Evolutionary conservation across 2,888 invertebrate species (phyloP), one percentile per base, ranked within the genome.

Genomic region (Caenorhabditis afra): DNA sequence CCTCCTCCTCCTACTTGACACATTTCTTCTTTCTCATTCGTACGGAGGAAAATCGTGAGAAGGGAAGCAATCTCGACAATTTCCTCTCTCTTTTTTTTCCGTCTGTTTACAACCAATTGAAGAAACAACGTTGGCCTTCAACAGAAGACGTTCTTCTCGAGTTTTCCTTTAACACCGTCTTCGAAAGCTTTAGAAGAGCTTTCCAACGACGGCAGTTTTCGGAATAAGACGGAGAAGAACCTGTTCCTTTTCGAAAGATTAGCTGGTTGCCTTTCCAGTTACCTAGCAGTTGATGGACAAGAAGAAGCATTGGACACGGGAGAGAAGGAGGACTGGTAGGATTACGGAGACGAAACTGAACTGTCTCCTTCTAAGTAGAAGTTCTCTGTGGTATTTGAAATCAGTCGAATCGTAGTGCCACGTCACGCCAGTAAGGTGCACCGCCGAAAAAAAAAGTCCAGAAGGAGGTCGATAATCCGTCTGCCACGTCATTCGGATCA

Each of bases 61-160:
- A 59, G 23, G 41, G 23, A 45, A 29, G 14, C 23, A 45, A 59
- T 59, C 59, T 59, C 55, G 39, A 39, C 37, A 29, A 53, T 53
- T 53, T 35, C 29, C 55, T 39, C 29, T 55, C 18, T 29, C 7
- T 29, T 29, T 7, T 29, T 29, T 16, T 16, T 3, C 44, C 5
- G 16, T 10, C 16, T 3, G 11, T 44, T 29, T 29, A 29, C 29
- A 29, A 3, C 29, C 29, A 29, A 29, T 29, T 7, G 29, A 29
- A 29, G 29, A 29, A 29, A 29, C 29, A 5, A 5, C 7, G 3
- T 7, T 29, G 29, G 7, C 29, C 29, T 29, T 29, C 29, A 29
- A 29, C 29, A 29, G 3, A 29, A 29, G 7, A n/a, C n/a, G n/a
- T n/a, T n/a, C n/a, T 29, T 29, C 29, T 29, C 7, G 29, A 29